Base-by-base conservation (phyloP, 2,888 invertebrate species). In the Agriotes lineatus region DNA sequence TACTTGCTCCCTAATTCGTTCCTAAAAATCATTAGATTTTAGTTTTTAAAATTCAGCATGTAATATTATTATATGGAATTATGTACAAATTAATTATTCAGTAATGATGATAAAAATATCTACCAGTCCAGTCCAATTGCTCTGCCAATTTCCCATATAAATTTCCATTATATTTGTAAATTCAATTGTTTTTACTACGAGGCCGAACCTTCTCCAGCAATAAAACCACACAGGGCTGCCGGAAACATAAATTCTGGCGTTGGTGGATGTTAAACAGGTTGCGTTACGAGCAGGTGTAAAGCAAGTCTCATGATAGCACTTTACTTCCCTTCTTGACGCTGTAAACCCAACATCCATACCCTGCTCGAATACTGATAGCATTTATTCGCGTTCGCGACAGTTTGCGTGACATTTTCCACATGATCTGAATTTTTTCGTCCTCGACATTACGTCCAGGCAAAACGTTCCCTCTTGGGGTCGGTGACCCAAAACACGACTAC, bases 241-340 rank as follows among this genome's bases (percentile, higher is more conserved):
- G 37, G 56, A 56, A 65, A 59, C 42, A 58, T 58, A 65, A 65
- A 65, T 65, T 65, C 37, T n/a, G 19, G 18, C 52, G 48, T 48
- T 60, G 39, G 60, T 52, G 52, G 52, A 52, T 60, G 48, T 67
- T 60, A 60, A 61, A 60, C 56, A 61, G 22, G 67, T 56, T 61
- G 54, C 45, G 60, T 62, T 62, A 52, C 42, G 60, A 67, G 67
- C 60, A 67, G 67, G 67, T 67, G 67, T 54, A 54, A 67, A 42
- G 60, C 60, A 67, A 50, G 33, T 67, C 67, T 54, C 60, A 18
- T 56, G 67, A 60, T 61, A 67, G 60, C 60, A 67, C 60, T 67
- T 61, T 33, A 52, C 65, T 58, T 59, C 65, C 35, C 48, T 64
- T 45, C 56, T 50, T 52, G 65, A 58, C 64, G 56, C 19, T 60